Base-by-base conservation (phyloP, 2,888 invertebrate species). In the Drosophila kambysellisi region DNA sequence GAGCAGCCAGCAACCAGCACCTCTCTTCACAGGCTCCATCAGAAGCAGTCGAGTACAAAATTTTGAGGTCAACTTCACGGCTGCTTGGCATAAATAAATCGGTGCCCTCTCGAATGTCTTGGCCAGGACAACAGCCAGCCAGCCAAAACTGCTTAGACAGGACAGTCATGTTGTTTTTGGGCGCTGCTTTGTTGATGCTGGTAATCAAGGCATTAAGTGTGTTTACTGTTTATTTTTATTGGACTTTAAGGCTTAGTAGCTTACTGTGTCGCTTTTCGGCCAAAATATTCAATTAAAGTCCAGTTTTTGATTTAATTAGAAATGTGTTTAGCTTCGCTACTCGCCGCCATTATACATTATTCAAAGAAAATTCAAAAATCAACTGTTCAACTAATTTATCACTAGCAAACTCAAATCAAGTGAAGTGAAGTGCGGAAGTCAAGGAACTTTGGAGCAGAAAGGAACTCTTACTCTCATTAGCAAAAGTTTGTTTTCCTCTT, bases 141-240 rank as follows among this genome's bases (percentile, higher is more conserved):
- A 29, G 11, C 11, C 2, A 25, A 25, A 46, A 15, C 25, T 46
- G 46, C 25, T 46, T 15, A 46, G 46, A 25, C 46, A 46, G 25
- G 15, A 25, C n/a, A 35, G 35, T 20, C 20, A 66, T 35, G 30
- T 37, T 48, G 48, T 39, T 29, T 17, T 25, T 39, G 53, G 6
- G 4, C 12, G 37, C 25, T 30, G 25, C 2, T 20, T 57, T 64
- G 74, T 70, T 79, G 79, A 63, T 81, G 79, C 72, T 89, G 76
- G 86, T 88, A 89, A 90, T 91, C 91, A 91, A 91, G 90, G 90
- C 88, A 91, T 91, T 88, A 91, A 91, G 79, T 90, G 86, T 90
- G 83, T 88, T 88, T 91, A 88, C 90, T 88, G 88, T 88, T 88
- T 90, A 88, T 88, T 88, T 46, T 88, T 88, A 90, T 88, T 88